phyloP scores from a whole-genome alignment of 2,113 vertebrate species.

The Morone saxatilis region DNA sequence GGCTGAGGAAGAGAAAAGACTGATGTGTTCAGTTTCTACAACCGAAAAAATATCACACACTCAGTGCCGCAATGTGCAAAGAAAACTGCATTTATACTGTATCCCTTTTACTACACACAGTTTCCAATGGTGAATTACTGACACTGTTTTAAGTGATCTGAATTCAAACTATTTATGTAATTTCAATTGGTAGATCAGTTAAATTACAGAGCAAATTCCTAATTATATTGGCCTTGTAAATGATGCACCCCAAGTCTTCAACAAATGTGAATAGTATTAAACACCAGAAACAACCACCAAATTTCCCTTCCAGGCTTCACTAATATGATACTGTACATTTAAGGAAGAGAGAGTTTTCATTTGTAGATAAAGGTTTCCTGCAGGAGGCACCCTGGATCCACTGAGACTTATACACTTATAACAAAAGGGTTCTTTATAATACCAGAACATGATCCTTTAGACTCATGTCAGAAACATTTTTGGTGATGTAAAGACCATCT shows the following conservation, averaged over 20 bases:
- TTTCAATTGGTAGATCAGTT: not conserved
- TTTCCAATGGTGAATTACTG: not conserved
- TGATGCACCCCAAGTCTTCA: not conserved
- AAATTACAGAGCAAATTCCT: not conserved
- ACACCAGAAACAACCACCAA: not conserved
- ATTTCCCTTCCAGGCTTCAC: not conserved
- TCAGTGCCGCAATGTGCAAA: not conserved
- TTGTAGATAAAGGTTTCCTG: not conserved
- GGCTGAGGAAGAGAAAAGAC: conserved; percentile 42
- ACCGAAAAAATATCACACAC: conserved; percentile 40
- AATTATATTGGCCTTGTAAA: not conserved
- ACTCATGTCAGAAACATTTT: not conserved
- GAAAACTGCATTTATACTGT: not conserved
- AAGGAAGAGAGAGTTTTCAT: not conserved
- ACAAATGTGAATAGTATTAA: not conserved
- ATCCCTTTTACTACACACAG: not conserved
- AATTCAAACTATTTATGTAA: not conserved
- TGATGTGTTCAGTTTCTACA: conserved; percentile 26
- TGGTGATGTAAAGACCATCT: not conserved
- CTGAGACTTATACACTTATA: not conserved
- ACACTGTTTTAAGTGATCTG: not conserved
- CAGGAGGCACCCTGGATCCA: not conserved
- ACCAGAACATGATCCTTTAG: not conserved
- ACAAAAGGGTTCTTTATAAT: not conserved
- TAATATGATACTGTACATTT: not conserved